Percentiles rank a stretch among this genome's conserved stretches.
Conservation (phyloP, 2,888 invertebrate genomes). For the Harmothoe impar region DNA sequence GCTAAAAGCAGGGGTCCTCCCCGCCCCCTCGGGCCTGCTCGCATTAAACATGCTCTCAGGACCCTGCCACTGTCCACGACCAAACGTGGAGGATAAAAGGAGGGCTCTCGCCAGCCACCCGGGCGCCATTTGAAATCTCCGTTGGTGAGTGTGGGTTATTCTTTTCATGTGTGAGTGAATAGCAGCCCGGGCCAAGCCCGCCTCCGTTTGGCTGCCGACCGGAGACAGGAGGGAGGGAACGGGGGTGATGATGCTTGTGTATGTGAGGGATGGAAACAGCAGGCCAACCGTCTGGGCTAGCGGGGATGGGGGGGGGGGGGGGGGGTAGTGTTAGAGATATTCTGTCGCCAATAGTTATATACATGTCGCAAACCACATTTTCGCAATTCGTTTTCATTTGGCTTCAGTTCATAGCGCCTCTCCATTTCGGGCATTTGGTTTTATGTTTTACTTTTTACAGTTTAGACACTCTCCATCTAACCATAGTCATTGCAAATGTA, state of each 20-base stretch:
- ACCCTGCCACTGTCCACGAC: conserved; percentile 29
- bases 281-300: not conserved
- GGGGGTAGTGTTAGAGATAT: too few relatives aligned
- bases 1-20: conserved; percentile 38
- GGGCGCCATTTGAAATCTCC: conserved; percentile 37
- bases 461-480: too few relatives aligned
- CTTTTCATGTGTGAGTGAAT: conserved; percentile 59
- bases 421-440: too few relatives aligned
- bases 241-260: not conserved
- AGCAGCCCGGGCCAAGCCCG: not conserved
- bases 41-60: conserved; percentile 61
- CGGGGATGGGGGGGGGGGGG: not conserved
- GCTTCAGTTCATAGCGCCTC: too few relatives aligned
- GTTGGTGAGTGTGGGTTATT: conserved; percentile 37
- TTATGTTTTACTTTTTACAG: too few relatives aligned
- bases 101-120: not conserved
- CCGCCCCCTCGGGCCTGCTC: not conserved
- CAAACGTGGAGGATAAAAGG: conserved; percentile 54
- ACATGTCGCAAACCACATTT: too few relatives aligned
- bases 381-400: too few relatives aligned
- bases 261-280: not conserved
- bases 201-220: conserved; percentile 4
- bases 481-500: too few relatives aligned
- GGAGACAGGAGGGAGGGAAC: not conserved
- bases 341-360: too few relatives aligned